A percentile compares a stretch with the other conserved stretches of the same genome.
These are phyloP conservation scores for Notiomystis cincta DNA, from an alignment of 2,113 vertebrate species.

Conservation along the genomic window DNA sequence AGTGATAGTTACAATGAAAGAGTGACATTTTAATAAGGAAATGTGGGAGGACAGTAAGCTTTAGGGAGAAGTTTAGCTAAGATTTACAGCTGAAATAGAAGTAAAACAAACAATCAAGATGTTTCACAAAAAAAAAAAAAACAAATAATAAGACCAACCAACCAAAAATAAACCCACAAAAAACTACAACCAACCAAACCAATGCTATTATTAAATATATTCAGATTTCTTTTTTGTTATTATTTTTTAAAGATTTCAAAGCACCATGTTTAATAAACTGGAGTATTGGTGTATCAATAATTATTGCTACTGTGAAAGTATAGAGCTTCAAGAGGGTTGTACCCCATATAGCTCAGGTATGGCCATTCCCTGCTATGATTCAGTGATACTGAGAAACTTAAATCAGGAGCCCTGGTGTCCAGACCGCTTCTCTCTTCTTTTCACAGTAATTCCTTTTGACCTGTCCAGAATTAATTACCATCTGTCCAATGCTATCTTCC, in stretches of 20 bases:
- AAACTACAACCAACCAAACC: background rate
- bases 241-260: background rate
- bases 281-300: background rate
- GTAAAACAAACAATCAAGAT: background rate
- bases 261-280: background rate
- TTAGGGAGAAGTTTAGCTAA: background rate
- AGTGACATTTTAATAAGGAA: background rate
- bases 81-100: background rate
- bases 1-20: background rate
- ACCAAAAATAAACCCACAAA: background rate
- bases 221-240: background rate
- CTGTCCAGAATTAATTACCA: slow-evolving; percentile 57
- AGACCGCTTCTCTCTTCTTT: background rate
- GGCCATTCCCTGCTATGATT: background rate
- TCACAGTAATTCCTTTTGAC: slow-evolving; percentile 30
- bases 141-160: background rate
- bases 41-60: background rate
- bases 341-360: background rate
- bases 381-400: background rate
- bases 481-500: slow-evolving; percentile 19
- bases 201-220: background rate
- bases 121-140: background rate
- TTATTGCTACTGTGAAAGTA: background rate
- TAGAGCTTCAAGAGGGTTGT: background rate
- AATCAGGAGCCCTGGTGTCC: background rate